Base-by-base conservation (phyloP, 1,140 invertebrate species). In the Penaeus chinensis region DNA sequence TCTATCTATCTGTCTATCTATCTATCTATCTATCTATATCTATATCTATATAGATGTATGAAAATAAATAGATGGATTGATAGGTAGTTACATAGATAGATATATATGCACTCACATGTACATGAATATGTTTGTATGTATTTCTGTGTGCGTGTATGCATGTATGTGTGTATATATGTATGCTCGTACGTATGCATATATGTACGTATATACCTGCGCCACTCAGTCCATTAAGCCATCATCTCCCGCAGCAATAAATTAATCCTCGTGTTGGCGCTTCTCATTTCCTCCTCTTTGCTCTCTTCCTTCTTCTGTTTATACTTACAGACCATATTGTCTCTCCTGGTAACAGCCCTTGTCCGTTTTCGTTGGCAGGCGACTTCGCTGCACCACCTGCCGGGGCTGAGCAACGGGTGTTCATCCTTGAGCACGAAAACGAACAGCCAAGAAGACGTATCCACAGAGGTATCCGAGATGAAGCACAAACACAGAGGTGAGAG, bases 401-500 rank as follows among this genome's bases (percentile, higher is more conserved):
- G 87, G 19, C 82, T 89, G 76, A 85, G 88, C 77, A 89, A 89
- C 32, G 88, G 87, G 1, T 89, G 83, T 19, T 85, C 88, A 8
- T 89, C 82, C 32, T 24, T 85, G 61, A 85, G 84, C 84, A 80
- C 84, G 22, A 85, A 85, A 77, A 85, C 62, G 61, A 85, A 54
- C 84, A 85, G 77, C 62, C 74, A 61, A 18, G 84, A 85, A 63
- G 84, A 85, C 62, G 32, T 85, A 47, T 66, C 84, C n/a, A 76
- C 78, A 24, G 84, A 85, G 22, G 32, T 85, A 7, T 77, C 76
- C 8, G 61, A 85, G n/a, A 27, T 85, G 8, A 79, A 32, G 60
- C 60, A 85, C 62, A 79, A 65, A 54, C 74, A 78, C 62, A 85
- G 62, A 85, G 84, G 84, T 85, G 60, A 79, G 84, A 11, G 11